A percentile compares a stretch with the other conserved stretches of the same genome.
These are phyloP conservation scores for Bubo blakistoni DNA, from an alignment of 2,113 vertebrate species.

Conservation along the genomic window DNA sequence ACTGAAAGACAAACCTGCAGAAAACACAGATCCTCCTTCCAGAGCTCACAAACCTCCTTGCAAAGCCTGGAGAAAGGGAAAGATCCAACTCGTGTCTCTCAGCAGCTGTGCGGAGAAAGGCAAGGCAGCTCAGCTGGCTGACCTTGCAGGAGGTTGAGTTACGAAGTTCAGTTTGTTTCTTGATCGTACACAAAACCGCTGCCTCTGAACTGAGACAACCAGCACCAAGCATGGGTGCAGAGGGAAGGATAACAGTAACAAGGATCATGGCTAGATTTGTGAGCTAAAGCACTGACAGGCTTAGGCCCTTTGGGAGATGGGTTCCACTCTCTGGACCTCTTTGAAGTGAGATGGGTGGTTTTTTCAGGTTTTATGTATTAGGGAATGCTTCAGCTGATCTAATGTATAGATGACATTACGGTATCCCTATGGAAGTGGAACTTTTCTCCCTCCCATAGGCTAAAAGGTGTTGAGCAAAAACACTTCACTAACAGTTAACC, in stretches of 20 bases:
- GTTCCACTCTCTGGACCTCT: background rate
- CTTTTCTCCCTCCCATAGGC: background rate
- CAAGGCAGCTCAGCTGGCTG: background rate
- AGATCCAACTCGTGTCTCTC: rapidly evolving
- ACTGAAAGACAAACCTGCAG: background rate
- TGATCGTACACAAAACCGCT: background rate
- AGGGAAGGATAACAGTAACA: background rate
- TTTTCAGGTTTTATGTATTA: background rate
- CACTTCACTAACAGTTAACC: background rate
- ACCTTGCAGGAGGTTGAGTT: background rate
- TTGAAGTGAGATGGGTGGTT: background rate
- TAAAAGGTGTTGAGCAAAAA: background rate
- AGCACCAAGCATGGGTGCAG: rapidly evolving
- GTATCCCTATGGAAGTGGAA: background rate
- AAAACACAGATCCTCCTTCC: background rate
- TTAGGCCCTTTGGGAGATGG: background rate
- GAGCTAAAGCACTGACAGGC: background rate
- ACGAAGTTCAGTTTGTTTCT: background rate
- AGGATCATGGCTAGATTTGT: background rate
- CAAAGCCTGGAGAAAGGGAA: background rate
- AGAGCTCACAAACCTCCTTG: background rate
- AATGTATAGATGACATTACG: background rate
- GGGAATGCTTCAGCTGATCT: background rate
- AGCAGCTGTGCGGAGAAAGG: background rate
- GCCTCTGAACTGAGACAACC: background rate